Percentiles rank a stretch among this genome's conserved stretches.
These are phyloP conservation scores for Mixornis gularis DNA, from an alignment of 2,113 vertebrate species.

Conservation along the genomic window DNA sequence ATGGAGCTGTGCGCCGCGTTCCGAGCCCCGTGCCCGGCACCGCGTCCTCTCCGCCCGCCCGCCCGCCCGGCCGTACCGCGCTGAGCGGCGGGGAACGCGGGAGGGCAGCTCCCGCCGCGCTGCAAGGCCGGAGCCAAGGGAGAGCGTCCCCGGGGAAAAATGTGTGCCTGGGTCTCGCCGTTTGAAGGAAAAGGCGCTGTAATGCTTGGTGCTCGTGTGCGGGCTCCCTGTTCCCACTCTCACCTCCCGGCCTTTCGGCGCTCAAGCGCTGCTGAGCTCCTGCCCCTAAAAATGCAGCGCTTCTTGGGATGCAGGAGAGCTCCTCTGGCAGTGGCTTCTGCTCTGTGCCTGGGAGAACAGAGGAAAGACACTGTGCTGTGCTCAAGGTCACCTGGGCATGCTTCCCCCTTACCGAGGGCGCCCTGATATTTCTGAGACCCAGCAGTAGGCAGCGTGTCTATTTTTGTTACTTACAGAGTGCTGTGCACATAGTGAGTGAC, in stretches of 20 bases:
- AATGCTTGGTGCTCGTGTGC: not conserved
- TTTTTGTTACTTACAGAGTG: not conserved
- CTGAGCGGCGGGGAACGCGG: not conserved
- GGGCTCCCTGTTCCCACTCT: not conserved
- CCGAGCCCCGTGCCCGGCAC: accelerated
- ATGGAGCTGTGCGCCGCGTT: accelerated
- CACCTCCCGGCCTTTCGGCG: not conserved
- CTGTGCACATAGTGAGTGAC: not conserved
- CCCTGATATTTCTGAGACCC: not conserved
- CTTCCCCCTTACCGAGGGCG: not conserved
- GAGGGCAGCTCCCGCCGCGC: not conserved
- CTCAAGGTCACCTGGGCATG: not conserved
- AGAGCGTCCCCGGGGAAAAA: not conserved
- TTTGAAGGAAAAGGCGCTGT: not conserved
- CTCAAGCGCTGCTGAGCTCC: no score
- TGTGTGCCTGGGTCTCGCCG: no score
- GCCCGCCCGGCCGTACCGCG: not conserved
- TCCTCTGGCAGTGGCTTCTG: not conserved
- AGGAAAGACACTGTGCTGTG: not conserved
- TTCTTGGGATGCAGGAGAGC: not conserved
- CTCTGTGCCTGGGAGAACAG: not conserved
- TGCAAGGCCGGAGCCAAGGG: not conserved
- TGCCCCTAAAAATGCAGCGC: not conserved
- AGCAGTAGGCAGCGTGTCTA: not conserved
- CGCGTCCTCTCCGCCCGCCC: not conserved